Conservation (phyloP, 1,140 invertebrate genomes). For the Antheraea mylitta region DNA sequence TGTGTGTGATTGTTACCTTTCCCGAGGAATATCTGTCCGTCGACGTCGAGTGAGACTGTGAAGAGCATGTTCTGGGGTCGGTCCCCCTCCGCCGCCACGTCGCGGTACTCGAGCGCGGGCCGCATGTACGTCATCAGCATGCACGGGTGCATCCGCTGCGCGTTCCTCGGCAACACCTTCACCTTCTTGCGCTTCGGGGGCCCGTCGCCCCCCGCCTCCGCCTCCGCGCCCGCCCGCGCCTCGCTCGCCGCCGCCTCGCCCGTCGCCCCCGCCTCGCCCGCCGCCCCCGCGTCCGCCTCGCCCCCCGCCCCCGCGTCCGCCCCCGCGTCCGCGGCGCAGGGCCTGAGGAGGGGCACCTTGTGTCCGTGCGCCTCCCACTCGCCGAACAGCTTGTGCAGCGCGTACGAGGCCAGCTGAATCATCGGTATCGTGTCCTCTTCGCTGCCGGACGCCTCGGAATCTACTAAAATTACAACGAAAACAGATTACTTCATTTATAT, state of each 20-base stretch:
- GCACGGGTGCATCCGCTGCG: constrained; percentile 83
- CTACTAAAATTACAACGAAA: too few species aligned
- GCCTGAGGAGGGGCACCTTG: constrained; percentile 80
- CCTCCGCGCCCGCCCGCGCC: constrained; percentile 7
- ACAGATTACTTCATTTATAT: too few species aligned
- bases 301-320: constrained; percentile 11
- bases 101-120: constrained; percentile 82
- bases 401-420: constrained; percentile 87
- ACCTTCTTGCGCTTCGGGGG: constrained; percentile 1
- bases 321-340: constrained; percentile 18
- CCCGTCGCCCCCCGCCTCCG: constrained; percentile 11
- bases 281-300: too few species aligned
- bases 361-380: constrained; percentile 87
- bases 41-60: constrained; percentile 75
- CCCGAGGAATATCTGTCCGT: constrained; percentile 74
- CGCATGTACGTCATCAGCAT: constrained; percentile 87
- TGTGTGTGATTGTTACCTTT: constrained; percentile 41
- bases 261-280: constrained; percentile 12
- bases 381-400: constrained; percentile 86
- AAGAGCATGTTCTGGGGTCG: constrained; percentile 80
- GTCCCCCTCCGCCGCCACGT: constrained; percentile 80
- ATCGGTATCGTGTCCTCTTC: constrained; percentile 81
- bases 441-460: constrained; percentile 14
- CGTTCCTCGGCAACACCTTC: constrained; percentile 77
- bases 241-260: constrained; percentile 10